A percentile compares a stretch with the other conserved stretches of the same genome.
phyloP scores from a whole-genome alignment of 2,797 vertebrate genomes.

The Microctenopoma steveboyesi region DNA sequence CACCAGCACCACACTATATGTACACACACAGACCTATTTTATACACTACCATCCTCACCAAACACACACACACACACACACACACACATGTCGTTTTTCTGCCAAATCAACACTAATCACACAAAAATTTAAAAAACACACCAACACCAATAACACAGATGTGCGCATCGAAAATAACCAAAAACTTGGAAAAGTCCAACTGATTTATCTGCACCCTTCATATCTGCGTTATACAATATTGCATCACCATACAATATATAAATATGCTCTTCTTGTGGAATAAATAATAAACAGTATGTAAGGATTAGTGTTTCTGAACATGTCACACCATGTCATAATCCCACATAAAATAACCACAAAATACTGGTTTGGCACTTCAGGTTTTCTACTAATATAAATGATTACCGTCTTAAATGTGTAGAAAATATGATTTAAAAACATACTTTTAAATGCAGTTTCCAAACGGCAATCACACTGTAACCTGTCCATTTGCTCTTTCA shows the following conservation, averaged over 20 bases:
- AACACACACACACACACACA: conserved; percentile 17
- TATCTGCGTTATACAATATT: background rate
- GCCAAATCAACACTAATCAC: conserved; percentile 8
- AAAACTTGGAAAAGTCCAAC: background rate
- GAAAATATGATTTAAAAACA: background rate
- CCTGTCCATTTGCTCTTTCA: conserved; percentile 72
- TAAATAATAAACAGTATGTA: background rate
- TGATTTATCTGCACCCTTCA: background rate
- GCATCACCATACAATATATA: background rate
- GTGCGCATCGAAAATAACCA: background rate
- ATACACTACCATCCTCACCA: conserved; percentile 53
- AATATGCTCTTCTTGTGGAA: background rate
- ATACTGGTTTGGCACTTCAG: background rate
- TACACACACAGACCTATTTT: conserved; percentile 51
- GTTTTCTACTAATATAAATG: background rate
- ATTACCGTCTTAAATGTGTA: conserved; percentile 2
- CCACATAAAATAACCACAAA: conserved; percentile 7
- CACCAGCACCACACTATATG: conserved; percentile 69
- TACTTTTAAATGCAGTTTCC: conserved; percentile 38
- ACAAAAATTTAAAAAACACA: conserved; percentile 20
- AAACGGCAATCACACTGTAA: conserved; percentile 65
- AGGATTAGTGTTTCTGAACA: background rate
- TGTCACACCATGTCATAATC: background rate
- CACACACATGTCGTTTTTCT: conserved; percentile 2
- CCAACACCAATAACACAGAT: background rate